Conservation (phyloP, 2,113 vertebrate genomes). For the Mormyrus iriodes region DNA sequence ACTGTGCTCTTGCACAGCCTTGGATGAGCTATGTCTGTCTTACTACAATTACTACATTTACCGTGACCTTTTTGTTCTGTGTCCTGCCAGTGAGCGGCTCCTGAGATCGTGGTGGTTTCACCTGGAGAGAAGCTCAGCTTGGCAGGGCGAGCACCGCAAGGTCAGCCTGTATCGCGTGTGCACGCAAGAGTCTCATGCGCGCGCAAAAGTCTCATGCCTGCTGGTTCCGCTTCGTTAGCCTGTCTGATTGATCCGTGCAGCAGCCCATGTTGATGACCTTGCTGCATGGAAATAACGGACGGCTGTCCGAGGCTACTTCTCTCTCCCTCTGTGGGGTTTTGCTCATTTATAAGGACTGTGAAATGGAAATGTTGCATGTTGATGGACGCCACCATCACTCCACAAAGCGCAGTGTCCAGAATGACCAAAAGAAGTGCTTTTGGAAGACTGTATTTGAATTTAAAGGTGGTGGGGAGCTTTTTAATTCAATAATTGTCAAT, state of each 20-base stretch:
- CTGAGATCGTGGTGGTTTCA: neutral
- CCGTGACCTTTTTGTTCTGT: neutral
- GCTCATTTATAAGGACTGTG: neutral
- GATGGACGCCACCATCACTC: neutral
- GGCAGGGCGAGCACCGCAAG: neutral
- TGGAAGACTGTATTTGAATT: neutral
- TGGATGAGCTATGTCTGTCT: neutral
- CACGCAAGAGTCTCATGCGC: neutral
- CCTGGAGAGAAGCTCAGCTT: neutral
- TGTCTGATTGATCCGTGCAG: slow-evolving; percentile 3
- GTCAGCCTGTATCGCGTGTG: neutral
- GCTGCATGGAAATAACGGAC: neutral
- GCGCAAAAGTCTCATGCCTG: neutral
- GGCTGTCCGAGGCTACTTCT: neutral
- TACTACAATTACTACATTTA: neutral
- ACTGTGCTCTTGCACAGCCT: neutral
- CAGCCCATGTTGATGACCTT: neutral
- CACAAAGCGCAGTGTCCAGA: neutral
- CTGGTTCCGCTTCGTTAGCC: neutral
- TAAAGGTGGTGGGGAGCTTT: neutral
- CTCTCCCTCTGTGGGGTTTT: neutral
- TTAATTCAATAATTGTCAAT: neutral
- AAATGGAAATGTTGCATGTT: neutral
- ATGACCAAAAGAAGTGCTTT: neutral
- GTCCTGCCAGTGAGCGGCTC: neutral